Evolutionary conservation across 2,888 invertebrate genomes (phyloP).

Genomic region (Pseudococcus jackbeardsleyi): DNA sequence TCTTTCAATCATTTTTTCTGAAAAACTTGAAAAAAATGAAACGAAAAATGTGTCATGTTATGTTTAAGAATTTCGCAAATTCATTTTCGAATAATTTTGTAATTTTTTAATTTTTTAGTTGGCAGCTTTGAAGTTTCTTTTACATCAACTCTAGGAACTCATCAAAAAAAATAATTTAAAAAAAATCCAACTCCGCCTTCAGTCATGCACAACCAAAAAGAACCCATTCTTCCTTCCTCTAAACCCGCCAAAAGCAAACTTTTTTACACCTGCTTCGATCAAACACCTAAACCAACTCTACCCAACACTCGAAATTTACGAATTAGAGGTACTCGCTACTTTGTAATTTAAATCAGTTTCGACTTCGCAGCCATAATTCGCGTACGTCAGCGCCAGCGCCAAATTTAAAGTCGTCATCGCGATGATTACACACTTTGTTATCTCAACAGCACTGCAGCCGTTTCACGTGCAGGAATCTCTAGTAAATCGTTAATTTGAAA

Average conservation of each 20-base stretch:
- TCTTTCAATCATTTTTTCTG: too few species aligned
- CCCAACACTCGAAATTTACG: conserved; percentile 8
- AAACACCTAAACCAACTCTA: background rate
- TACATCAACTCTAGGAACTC: too few species aligned
- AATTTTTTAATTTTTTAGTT: too few species aligned
- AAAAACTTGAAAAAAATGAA: too few species aligned
- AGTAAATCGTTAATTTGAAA: conserved; percentile 32
- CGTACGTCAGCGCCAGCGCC: background rate
- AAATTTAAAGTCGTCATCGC: conserved; percentile 33
- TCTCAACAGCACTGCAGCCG: background rate
- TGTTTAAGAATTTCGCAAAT: too few species aligned
- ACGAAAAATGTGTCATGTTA: too few species aligned
- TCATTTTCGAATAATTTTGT: too few species aligned
- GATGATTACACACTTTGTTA: conserved; percentile 36
- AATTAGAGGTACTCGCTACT: conserved; percentile 11
- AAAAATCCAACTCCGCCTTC: too few species aligned
- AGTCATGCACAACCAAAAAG: too few species aligned
- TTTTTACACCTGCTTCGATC: background rate
- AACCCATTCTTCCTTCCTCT: background rate
- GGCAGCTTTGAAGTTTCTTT: too few species aligned
- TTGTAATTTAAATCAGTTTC: conserved; percentile 33
- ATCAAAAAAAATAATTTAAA: too few species aligned
- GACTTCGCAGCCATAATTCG: background rate
- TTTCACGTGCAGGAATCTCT: background rate
- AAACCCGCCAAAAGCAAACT: background rate